These are phyloP conservation scores for Biston stratarius DNA, from an alignment of 2,888 invertebrate species.

Conservation along the genomic window DNA sequence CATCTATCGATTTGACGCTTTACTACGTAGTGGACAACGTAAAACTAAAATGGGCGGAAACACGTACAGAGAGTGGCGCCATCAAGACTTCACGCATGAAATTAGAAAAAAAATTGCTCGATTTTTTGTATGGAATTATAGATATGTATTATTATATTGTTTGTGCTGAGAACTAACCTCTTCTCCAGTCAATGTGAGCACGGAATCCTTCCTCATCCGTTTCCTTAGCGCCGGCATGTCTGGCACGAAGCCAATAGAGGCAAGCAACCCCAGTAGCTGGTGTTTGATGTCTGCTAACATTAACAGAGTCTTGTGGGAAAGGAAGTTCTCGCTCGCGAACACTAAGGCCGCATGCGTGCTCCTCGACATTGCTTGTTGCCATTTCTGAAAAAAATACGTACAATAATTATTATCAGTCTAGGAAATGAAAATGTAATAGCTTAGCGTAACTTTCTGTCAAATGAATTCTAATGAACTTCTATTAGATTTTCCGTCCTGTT, in stretches of 20 bases:
- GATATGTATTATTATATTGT: no score
- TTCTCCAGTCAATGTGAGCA: constrained; percentile 88
- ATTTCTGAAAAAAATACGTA: constrained; percentile 85
- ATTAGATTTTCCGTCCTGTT: no score
- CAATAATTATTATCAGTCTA: background rate
- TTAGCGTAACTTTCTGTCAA: no score
- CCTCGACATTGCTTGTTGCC: constrained; percentile 90
- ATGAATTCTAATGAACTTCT: no score
- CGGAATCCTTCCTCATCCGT: constrained; percentile 87
- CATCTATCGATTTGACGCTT: no score
- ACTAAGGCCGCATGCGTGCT: constrained; percentile 90
- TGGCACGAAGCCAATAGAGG: constrained; percentile 93
- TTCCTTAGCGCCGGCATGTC: constrained; percentile 85
- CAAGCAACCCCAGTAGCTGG: constrained; percentile 91
- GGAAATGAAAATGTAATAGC: no score
- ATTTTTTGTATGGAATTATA: no score
- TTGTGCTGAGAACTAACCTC: constrained; percentile 67
- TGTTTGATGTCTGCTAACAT: constrained; percentile 95
- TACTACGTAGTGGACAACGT: no score
- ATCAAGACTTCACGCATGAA: no score
- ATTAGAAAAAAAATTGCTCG: no score
- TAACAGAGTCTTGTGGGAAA: constrained; percentile 93
- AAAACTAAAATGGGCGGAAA: no score
- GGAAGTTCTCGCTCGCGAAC: constrained; percentile 94
- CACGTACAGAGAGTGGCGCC: no score